A percentile compares a stretch with the other conserved stretches of the same genome.
These are phyloP conservation scores for Salvelinus namaycush DNA, from an alignment of 2,113 vertebrate genomes.

Conservation along the genomic window DNA sequence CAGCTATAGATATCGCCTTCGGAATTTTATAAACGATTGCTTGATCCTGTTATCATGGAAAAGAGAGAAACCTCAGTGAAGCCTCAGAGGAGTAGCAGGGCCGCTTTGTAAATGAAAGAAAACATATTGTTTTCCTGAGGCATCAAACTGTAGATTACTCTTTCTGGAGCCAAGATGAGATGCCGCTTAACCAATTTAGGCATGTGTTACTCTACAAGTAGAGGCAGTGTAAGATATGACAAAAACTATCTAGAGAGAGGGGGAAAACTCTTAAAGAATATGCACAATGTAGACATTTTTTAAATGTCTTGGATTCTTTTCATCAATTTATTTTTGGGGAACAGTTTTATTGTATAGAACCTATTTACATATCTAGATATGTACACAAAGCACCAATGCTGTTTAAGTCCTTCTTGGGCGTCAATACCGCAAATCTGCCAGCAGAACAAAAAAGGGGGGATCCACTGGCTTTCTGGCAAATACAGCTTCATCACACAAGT, in stretches of 20 bases:
- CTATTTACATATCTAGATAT: slow-evolving; percentile 96
- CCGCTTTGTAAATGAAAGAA: slow-evolving; percentile 68
- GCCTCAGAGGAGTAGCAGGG: slow-evolving; percentile 56
- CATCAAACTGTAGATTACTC: slow-evolving; percentile 70
- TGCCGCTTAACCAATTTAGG: slow-evolving; percentile 79
- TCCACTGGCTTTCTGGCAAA: slow-evolving; percentile 83
- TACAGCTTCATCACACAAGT: slow-evolving; percentile 93
- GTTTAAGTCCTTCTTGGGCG: slow-evolving; percentile 82
- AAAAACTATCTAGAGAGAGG: slow-evolving; percentile 63
- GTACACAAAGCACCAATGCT: slow-evolving; percentile 96
- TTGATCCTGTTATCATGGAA: slow-evolving; percentile 61
- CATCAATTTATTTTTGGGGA: slow-evolving; percentile 88
- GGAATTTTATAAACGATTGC: slow-evolving; percentile 64
- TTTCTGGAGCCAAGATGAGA: slow-evolving; percentile 58
- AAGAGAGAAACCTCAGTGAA: slow-evolving; percentile 58
- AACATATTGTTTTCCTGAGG: slow-evolving; percentile 82
- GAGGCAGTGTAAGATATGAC: slow-evolving; percentile 69
- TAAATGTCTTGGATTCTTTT: slow-evolving; percentile 90
- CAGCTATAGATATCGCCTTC: slow-evolving; percentile 61
- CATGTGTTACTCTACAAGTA: slow-evolving; percentile 81
- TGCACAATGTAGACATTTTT: slow-evolving; percentile 93
- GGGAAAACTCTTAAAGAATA: slow-evolving; percentile 77
- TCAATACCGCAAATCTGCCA: slow-evolving; percentile 86
- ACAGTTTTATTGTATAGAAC: slow-evolving; percentile 96
- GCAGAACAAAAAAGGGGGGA: slow-evolving; percentile 71